Evolutionary conservation across 2,888 invertebrate species (phyloP), one percentile per base, ranked within the genome.

Genomic region (Hermaeophaga mercurialis): DNA sequence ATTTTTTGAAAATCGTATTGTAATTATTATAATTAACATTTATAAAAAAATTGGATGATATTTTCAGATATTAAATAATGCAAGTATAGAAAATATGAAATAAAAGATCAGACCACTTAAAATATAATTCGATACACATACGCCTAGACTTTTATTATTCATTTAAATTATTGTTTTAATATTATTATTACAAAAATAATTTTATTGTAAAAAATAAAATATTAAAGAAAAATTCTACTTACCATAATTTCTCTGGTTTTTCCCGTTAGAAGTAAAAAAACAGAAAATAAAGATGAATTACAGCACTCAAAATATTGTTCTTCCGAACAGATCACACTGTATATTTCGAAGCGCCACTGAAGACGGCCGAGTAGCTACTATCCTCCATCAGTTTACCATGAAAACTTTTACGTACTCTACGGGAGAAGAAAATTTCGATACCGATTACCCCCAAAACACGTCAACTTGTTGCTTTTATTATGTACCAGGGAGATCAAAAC

Each of bases 321-420:
- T 36, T 24, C n/a, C 47, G 12, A 18, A 36, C 52, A 24, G 14
- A 39, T 41, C 45, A 47, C 58, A 49, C 50, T 50, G 54, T 58
- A 56, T 55, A 45, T 54, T 49, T 26, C 54, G 54, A 58, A 58
- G 62, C 63, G 56, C 54, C 57, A 44, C 62, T 49, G 58, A 22
- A 49, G 61, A 61, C 54, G 55, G 58, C 52, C 64, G 56, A 59
- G 58, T 54, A 58, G 59, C 56, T 58, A 66, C 66, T 66, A 62
- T 54, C 56, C 49, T 36, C 61, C 38, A 54, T 41, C 62, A 63
- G 56, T 57, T 52, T 46, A 59, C 58, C 53, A 58, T 63, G 55
- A 54, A 64, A 66, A 63, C 56, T 64, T 66, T 63, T 56, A 59
- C 57, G 62, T 49, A 33, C 47, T 33, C 45, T 28, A 50, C 38